A percentile compares a stretch with the other conserved stretches of the same genome.
phyloP scores from a whole-genome alignment of 2,113 vertebrate genomes.

The Trematocara macrostoma region DNA sequence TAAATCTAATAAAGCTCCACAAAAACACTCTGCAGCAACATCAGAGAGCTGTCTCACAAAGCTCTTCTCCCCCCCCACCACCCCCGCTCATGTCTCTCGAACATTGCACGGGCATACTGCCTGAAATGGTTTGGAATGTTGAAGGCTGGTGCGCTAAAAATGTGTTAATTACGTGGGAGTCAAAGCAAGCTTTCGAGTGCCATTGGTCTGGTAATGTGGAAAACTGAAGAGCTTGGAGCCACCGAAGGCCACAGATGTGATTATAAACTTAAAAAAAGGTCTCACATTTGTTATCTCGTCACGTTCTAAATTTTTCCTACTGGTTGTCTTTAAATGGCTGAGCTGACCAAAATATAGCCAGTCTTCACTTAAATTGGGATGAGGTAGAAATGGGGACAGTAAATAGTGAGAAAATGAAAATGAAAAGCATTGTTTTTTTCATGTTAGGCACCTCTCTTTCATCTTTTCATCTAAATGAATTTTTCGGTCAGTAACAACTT shows the following conservation, averaged over 20 bases:
- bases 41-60: slow-evolving; percentile 25
- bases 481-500: background rate
- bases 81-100: slow-evolving; percentile 13
- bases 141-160: slow-evolving; percentile 28
- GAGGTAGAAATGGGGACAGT: background rate
- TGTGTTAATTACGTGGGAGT: slow-evolving; percentile 55
- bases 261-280: background rate
- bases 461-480: slow-evolving; percentile 26
- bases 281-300: background rate
- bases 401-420: background rate
- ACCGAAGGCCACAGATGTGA: background rate
- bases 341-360: background rate
- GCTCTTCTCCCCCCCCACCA: background rate
- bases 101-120: slow-evolving; percentile 35
- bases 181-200: slow-evolving; percentile 19
- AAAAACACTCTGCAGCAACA: slow-evolving; percentile 11
- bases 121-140: slow-evolving; percentile 34
- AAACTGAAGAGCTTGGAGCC: slow-evolving; percentile 7
- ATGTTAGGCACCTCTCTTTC: background rate
- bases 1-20: slow-evolving; percentile 28
- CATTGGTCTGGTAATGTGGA: slow-evolving; percentile 13
- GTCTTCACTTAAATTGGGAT: background rate
- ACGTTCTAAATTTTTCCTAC: background rate
- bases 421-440: background rate
- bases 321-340: background rate